Evolutionary conservation across 2,113 vertebrate genomes (phyloP).

Genomic region (Oostethus manadensis): DNA sequence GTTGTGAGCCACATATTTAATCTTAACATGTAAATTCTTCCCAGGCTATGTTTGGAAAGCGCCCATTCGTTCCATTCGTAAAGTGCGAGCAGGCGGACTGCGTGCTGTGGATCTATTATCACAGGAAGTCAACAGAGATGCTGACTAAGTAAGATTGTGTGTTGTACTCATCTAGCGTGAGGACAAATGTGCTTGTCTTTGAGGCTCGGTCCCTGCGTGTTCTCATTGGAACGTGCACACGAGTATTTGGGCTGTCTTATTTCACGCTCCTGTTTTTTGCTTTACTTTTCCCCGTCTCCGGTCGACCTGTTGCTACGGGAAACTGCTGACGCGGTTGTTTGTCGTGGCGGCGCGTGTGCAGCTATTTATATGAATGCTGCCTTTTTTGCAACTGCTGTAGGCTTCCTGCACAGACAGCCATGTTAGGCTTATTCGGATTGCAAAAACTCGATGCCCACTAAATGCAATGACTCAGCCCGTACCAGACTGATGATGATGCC

Average conservation of each 20-base stretch:
- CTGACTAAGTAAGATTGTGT: background rate
- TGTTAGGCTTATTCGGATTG: background rate
- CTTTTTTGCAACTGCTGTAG: constrained; percentile 16
- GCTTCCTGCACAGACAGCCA: constrained; percentile 28
- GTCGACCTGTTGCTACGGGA: constrained; percentile 53
- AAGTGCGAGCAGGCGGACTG: too few species aligned
- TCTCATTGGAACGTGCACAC: background rate
- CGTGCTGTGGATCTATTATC: too few species aligned
- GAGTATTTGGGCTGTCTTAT: background rate
- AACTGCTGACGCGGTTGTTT: constrained; percentile 45
- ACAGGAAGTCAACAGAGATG: constrained; percentile 25
- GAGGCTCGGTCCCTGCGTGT: background rate
- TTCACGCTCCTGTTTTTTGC: background rate
- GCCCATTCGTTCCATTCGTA: too few species aligned
- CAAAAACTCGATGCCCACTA: constrained; percentile 26
- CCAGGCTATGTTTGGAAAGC: too few species aligned
- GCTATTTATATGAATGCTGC: constrained; percentile 50
- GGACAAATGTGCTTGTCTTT: background rate
- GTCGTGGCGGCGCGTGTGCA: constrained; percentile 15
- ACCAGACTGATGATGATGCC: constrained; percentile 9
- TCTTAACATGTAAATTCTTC: too few species aligned
- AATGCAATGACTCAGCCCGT: background rate
- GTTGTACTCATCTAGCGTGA: background rate
- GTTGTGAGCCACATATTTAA: too few species aligned
- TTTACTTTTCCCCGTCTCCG: constrained; percentile 8